Conservation (phyloP, 2,888 invertebrate species). For the Electrophaes corylata region DNA sequence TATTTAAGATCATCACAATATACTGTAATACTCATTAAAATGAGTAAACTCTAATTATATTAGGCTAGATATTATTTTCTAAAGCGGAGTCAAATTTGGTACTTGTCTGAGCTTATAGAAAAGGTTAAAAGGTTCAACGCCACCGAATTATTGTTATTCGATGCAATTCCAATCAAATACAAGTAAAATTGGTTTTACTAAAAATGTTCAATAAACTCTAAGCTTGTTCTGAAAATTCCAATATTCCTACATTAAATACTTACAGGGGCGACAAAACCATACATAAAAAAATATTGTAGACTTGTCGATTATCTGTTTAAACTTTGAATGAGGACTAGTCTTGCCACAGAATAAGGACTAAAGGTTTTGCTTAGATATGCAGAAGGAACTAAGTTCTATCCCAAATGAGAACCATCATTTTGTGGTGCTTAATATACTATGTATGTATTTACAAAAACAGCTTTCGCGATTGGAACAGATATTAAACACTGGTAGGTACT, state of each 20-base stretch:
- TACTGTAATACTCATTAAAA: too few relatives aligned
- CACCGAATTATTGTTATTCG: background rate
- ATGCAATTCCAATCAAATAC: slow-evolving; percentile 3
- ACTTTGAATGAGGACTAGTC: too few relatives aligned
- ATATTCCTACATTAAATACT: slow-evolving; percentile 37
- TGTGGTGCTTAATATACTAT: too few relatives aligned
- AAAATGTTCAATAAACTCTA: slow-evolving; percentile 13
- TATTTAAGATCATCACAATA: too few relatives aligned
- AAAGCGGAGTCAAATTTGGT: background rate
- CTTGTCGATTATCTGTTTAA: background rate
- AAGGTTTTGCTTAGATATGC: too few relatives aligned
- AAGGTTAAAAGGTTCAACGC: background rate
- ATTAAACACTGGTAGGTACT: too few relatives aligned
- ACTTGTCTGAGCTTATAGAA: background rate
- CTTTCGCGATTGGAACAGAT: too few relatives aligned
- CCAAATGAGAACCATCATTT: too few relatives aligned
- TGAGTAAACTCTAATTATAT: too few relatives aligned
- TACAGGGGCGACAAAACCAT: slow-evolving; percentile 24
- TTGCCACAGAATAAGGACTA: too few relatives aligned
- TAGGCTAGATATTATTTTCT: background rate
- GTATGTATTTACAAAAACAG: too few relatives aligned
- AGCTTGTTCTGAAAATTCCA: slow-evolving; percentile 23
- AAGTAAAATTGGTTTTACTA: slow-evolving; percentile 13
- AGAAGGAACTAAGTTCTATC: too few relatives aligned
- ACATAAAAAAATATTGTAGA: background rate